Evolutionary conservation across 35 echinoderm and acorn worm species (phyloP).

Genomic region (Heliocidaris erythrogramma): DNA sequence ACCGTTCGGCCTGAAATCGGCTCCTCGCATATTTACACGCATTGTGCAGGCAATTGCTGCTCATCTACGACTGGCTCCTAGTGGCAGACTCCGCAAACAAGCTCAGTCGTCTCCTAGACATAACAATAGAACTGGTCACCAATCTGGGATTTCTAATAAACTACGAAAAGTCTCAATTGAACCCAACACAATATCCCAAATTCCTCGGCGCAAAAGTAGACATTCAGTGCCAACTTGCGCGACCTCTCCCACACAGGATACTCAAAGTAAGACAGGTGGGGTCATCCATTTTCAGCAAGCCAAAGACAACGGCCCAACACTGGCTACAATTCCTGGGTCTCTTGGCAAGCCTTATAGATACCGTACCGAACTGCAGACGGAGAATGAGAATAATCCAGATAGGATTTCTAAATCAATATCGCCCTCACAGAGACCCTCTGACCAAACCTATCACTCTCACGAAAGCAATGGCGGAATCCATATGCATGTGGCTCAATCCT

Average conservation of each 20-base stretch:
- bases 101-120: neutral
- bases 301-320: neutral
- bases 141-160: slow-evolving; percentile 59
- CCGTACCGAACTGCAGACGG: slow-evolving; percentile 40
- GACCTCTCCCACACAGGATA: neutral
- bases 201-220: slow-evolving; percentile 39
- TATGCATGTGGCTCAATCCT: slow-evolving; percentile 1
- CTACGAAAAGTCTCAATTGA: slow-evolving; percentile 23
- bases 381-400: slow-evolving; percentile 64
- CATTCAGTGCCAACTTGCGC: neutral
- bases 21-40: slow-evolving; percentile 43
- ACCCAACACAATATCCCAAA: slow-evolving; percentile 22
- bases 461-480: neutral
- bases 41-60: slow-evolving; percentile 24
- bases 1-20: slow-evolving; percentile 38
- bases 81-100: neutral
- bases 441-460: neutral
- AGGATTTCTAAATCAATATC: neutral
- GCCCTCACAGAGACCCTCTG: neutral
- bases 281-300: neutral
- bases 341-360: slow-evolving; percentile 53
- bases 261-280: neutral
- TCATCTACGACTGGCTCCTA: slow-evolving; percentile 51
- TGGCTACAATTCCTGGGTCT: slow-evolving; percentile 56
- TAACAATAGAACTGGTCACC: neutral